A percentile compares a stretch with the other conserved stretches of the same genome.
Conservation (phyloP, 2,888 invertebrate species). For the Piscicola geometra region DNA sequence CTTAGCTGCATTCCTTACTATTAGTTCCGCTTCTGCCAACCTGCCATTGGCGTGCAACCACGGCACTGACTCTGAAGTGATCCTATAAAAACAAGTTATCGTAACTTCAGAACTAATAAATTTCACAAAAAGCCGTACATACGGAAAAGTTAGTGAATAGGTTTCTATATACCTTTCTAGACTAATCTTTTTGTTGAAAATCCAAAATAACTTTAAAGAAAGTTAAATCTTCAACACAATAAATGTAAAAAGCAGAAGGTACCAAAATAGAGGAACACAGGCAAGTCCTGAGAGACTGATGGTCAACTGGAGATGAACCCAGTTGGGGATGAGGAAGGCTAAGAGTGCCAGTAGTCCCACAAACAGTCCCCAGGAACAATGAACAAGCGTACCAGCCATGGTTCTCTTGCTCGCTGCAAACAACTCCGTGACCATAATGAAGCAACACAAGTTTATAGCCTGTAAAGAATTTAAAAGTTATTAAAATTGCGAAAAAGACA, state of each 20-base stretch:
- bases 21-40: constrained; percentile 40
- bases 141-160: neutral
- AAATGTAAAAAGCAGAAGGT: too few relatives aligned
- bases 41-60: constrained; percentile 44
- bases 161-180: neutral
- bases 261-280: constrained; percentile 43
- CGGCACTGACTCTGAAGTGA: constrained; percentile 44
- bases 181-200: too few relatives aligned
- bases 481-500: neutral
- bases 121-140: too few relatives aligned
- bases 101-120: too few relatives aligned
- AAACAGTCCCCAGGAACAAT: constrained; percentile 44
- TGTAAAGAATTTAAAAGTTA: neutral
- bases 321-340: constrained; percentile 45
- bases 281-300: constrained; percentile 40
- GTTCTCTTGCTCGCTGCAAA: constrained; percentile 44
- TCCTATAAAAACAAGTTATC: too few relatives aligned
- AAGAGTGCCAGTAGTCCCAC: constrained; percentile 44
- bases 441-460: constrained; percentile 38
- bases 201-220: too few relatives aligned
- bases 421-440: constrained; percentile 44
- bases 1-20: constrained; percentile 42
- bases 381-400: constrained; percentile 42
- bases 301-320: constrained; percentile 45
- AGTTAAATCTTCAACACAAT: too few relatives aligned